Base-by-base conservation (phyloP, 2,888 invertebrate genomes). In the Eutolmus rufibarbis region DNA sequence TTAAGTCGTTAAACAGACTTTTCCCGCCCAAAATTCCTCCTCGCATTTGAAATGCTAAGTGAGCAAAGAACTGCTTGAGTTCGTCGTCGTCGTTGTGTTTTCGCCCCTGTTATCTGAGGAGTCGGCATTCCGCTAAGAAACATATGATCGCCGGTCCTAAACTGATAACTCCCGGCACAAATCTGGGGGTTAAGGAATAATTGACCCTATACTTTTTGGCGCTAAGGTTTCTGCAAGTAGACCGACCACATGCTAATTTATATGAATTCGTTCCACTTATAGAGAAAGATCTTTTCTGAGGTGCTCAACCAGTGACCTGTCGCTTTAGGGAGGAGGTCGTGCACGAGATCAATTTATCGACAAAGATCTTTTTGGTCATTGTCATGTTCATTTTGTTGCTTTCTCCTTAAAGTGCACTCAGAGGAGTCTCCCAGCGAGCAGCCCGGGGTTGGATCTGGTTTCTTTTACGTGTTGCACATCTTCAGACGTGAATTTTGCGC, bases 11-110 rank as follows among this genome's bases (percentile, higher is more conserved):
- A 88, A 84, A 88, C 82, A 79, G 74, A 88, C 74, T 88, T n/a
- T 88, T 88, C 88, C 88, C 88, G 88, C 88, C 87, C 87, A 88
- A 88, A 88, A 78, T 57, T 88, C 78, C 66, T 86, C 74, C 66
- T n/a, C 57, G 28, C 81, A 81, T 81, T 82, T 82, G n/a, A 57
- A 82, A 82, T 57, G 82, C 82, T 57, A 82, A 82, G 82, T 82
- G 56, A 82, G 37, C 56, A 28, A 28, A 28, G 82, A 57, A 82
- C 57, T 57, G 82, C 57, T 57, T 57, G 57, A 82, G 82, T 82
- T 31, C 16, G 82, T 31, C 28, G 82, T 23, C 37, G 56, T 31
- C 28, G 82, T 23, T 23, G 56, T 57, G 66, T 66, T 82, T 16
- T 82, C 82, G 82, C 82, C 81, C 81, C 82, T 82, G 57, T n/a